Base-by-base conservation (phyloP, 2,797 vertebrate species). In the Rousettus madagascariensis region DNA sequence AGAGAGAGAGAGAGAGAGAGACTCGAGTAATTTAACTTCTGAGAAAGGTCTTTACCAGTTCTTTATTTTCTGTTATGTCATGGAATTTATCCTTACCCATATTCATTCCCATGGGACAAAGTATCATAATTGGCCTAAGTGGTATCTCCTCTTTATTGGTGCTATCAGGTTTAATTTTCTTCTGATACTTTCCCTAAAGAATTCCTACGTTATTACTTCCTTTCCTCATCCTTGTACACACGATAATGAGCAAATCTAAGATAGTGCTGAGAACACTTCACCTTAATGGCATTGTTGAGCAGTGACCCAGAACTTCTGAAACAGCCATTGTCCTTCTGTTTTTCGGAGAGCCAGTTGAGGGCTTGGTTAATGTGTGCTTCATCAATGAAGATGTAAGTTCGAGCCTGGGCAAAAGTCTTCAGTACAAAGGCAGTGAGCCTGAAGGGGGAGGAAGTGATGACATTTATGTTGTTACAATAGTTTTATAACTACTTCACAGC, bases 381-480 rank as follows among this genome's bases (percentile, higher is more conserved):
- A 3, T 99, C 97, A 20, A 99, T 98, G 90, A 98, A 99, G 97
- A 99, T 99, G 63, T 98, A 98, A 0, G 30, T 41, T 19, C 46
- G 97, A 0, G 99, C 99, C 22, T 98, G 98, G 3, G 98, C 98
- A 19, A 99, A 99, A 43, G 98, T 99, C 98, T 99, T 99, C 98
- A 99, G 98, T 94, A 99, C 99, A 91, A 99, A 99, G 1, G 99
- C 98, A 0, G 99, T 99, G 86, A 99, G 98, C 99, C 99, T 99
- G 95, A 55, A 63, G 0, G 26, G 22, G 13, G n/a, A 57, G 17
- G 30, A 55, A 9, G 6, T 8, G 4, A 28, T 41, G n/a, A 6
- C 38, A 66, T 51, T 90, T 53, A 41, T 46, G 38, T 8, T 55
- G 13, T 75, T n/a, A 57, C 3, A 8, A 10, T 49, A 38, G 46